phyloP scores from a whole-genome alignment of 2,797 vertebrate species.

The Acanthopagrus latus region DNA sequence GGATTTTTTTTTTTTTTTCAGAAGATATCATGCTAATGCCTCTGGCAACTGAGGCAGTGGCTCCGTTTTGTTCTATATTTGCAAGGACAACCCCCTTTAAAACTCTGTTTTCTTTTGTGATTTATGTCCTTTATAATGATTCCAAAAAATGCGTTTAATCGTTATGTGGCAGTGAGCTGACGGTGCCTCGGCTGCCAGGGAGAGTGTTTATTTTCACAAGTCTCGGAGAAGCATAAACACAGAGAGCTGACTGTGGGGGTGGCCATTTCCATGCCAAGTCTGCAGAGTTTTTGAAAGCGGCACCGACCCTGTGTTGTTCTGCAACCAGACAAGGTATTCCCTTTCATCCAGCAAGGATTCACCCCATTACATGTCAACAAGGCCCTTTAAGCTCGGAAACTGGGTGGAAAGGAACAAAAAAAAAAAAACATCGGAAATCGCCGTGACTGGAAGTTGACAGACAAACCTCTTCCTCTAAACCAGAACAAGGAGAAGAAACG shows the following conservation, averaged over 20 bases:
- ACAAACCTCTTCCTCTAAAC: constrained; percentile 58
- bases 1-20: neutral
- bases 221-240: constrained; percentile 74
- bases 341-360: constrained; percentile 79
- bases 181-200: constrained; percentile 64
- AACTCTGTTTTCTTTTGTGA: constrained; percentile 53
- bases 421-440: constrained; percentile 57
- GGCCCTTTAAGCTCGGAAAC: constrained; percentile 72
- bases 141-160: constrained; percentile 62
- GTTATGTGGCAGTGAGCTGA: constrained; percentile 55
- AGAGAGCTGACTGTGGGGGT: constrained; percentile 59
- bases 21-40: neutral
- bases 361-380: constrained; percentile 77
- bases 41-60: constrained; percentile 24
- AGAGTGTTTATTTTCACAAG: constrained; percentile 81
- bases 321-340: constrained; percentile 71
- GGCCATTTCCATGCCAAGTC: constrained; percentile 69
- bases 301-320: constrained; percentile 65
- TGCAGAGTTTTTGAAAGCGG: constrained; percentile 65
- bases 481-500: constrained; percentile 40
- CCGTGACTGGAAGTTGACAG: constrained; percentile 67
- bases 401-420: constrained; percentile 30
- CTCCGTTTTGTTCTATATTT: constrained; percentile 26
- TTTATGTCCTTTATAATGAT: constrained; percentile 49
- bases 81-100: constrained; percentile 26